Evolutionary conservation across 2,113 vertebrate species (phyloP).

Genomic region (Glaucidium brasilianum): DNA sequence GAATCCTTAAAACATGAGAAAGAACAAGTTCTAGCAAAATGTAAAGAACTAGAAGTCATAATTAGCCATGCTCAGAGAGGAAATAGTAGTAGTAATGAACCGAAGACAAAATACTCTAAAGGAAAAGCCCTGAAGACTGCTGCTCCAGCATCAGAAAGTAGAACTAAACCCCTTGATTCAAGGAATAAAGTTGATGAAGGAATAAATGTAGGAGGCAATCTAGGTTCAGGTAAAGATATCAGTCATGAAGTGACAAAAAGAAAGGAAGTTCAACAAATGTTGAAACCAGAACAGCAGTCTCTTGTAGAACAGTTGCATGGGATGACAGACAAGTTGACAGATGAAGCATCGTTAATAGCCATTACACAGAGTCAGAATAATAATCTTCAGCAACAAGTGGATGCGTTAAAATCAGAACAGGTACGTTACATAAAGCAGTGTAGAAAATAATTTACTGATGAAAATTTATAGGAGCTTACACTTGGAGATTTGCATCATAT

Average conservation of each 20-base stretch:
- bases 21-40: slow-evolving; percentile 62
- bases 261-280: slow-evolving; percentile 62
- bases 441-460: not conserved
- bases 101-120: slow-evolving; percentile 1
- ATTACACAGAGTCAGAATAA: slow-evolving; percentile 56
- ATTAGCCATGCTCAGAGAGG: slow-evolving; percentile 26
- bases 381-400: slow-evolving; percentile 77
- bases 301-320: slow-evolving; percentile 23
- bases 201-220: slow-evolving; percentile 59
- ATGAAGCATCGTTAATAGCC: slow-evolving; percentile 23
- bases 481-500: not conserved
- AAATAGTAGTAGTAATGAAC: not conserved
- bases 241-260: slow-evolving; percentile 34
- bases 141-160: not conserved
- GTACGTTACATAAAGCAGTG: slow-evolving; percentile 57
- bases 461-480: not conserved
- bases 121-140: not conserved
- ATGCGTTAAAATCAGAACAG: slow-evolving; percentile 74
- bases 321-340: slow-evolving; percentile 50
- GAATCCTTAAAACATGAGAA: slow-evolving; percentile 74
- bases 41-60: slow-evolving; percentile 66
- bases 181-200: slow-evolving; percentile 55
- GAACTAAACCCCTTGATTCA: not conserved
- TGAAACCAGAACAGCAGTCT: slow-evolving; percentile 46
- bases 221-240: slow-evolving; percentile 53